Evolutionary conservation across 2,888 invertebrate species (phyloP).

Genomic region (Philhelius pedissequus): DNA sequence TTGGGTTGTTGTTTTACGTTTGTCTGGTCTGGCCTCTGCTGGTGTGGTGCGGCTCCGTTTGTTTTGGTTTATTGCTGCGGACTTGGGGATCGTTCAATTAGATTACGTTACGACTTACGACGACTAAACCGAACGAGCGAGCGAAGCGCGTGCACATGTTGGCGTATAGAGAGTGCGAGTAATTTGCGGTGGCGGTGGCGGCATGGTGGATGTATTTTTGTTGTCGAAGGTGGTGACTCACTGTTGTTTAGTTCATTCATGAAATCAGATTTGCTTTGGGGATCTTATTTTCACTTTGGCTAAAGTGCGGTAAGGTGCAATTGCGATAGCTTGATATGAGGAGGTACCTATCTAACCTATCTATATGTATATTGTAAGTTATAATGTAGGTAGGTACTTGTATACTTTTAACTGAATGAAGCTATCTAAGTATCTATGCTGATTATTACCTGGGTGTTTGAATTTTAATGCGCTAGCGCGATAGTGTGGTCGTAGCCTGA

Average conservation of each 20-base stretch:
- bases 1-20: constrained; percentile 54
- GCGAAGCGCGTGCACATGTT: constrained; percentile 56
- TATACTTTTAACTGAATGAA: neutral
- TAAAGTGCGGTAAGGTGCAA: neutral
- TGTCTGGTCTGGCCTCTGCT: no score
- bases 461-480: constrained; percentile 33
- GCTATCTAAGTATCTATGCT: neutral
- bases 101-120: no score
- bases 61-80: constrained; percentile 61
- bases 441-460: constrained; percentile 40
- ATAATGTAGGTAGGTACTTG: neutral
- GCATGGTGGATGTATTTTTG: neutral
- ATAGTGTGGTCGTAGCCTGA: constrained; percentile 57
- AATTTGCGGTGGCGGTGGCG: constrained; percentile 63
- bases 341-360: neutral
- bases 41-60: constrained; percentile 54
- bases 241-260: constrained; percentile 55
- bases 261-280: constrained; percentile 42
- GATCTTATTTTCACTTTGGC: constrained; percentile 9
- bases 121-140: neutral
- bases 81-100: constrained; percentile 64
- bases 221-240: constrained; percentile 41
- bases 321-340: constrained; percentile 21
- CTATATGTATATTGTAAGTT: neutral
- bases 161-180: constrained; percentile 55